phyloP scores from a whole-genome alignment of 2,888 invertebrate species.

The Macrosoma leucophasiata region DNA sequence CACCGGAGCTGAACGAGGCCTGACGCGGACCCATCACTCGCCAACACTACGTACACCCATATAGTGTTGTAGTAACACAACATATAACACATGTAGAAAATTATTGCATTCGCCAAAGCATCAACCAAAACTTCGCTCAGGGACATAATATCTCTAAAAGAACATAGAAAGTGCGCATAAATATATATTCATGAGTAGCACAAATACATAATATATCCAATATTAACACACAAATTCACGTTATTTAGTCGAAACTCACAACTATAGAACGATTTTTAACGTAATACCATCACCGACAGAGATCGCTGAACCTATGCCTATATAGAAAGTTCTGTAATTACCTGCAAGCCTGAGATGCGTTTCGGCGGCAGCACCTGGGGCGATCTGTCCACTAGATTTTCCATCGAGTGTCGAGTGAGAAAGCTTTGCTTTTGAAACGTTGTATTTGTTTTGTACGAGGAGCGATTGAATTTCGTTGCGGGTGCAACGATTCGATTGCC shows the following conservation, averaged over 20 bases:
- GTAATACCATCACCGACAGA: too few relatives aligned
- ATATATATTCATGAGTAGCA: constrained; percentile 28
- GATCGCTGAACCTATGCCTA: too few relatives aligned
- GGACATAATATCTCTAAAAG: constrained; percentile 40
- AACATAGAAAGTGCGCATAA: constrained; percentile 55
- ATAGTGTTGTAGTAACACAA: constrained; percentile 18
- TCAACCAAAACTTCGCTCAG: constrained; percentile 48
- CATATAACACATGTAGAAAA: constrained; percentile 18
- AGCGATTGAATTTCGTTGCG: constrained; percentile 64
- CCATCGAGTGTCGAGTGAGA: constrained; percentile 81
- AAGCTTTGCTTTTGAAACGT: constrained; percentile 64
- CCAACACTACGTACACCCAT: constrained; percentile 32
- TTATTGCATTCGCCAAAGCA: constrained; percentile 40
- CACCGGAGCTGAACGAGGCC: constrained; percentile 68
- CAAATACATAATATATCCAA: constrained; percentile 25
- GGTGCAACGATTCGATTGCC: constrained; percentile 75
- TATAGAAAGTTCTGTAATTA: constrained; percentile 61
- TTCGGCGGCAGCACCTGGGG: constrained; percentile 69
- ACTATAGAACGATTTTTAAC: not conserved
- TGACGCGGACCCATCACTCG: constrained; percentile 39
- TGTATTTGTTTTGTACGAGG: constrained; percentile 49
- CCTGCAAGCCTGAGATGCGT: constrained; percentile 74
- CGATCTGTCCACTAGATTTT: constrained; percentile 77
- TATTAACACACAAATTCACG: constrained; percentile 27
- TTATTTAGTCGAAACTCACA: constrained; percentile 16